Evolutionary conservation across 2,797 vertebrate species (phyloP), one percentile per base, ranked within the genome.

Genomic region (Ataeniobius toweri): DNA sequence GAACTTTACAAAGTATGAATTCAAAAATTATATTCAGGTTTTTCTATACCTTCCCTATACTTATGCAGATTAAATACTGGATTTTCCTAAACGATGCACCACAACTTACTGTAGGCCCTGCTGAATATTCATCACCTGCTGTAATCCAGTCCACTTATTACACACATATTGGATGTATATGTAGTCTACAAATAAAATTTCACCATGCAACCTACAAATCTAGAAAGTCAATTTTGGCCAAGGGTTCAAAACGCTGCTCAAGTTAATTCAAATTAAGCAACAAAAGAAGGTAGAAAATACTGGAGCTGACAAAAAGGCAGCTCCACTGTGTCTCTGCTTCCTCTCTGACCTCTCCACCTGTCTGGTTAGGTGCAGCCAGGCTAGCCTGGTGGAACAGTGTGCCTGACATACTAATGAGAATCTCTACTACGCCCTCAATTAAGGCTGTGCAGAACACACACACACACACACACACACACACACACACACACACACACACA

Each of bases 331-430:
- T 85, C 79, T 81, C 77, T 87, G 79, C 80, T 80, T 80, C 90
- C 81, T 84, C 84, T 56, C 70, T 86, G 85, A 88, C 84, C 80
- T 82, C 87, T 86, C 83, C 86, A 91, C 81, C 90, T 91, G 89
- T 81, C 85, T 91, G 77, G 84, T 86, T 87, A 85, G 84, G 82
- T 46, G 50, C 81, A 78, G 73, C 81, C 88, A 69, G 75, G 80
- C 77, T 84, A 82, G 83, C 79, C 26, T 77, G 79, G 63, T 44
- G 24, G 71, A 86, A 87, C 83, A 71, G 78, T 77, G 91, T 85
- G 87, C 46, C 81, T 77, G 77, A 91, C 89, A 92, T 91, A 88
- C 88, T 90, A 92, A 93, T 92, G 86, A 88, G 83, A 84, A 83
- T 83, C 78, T 81, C 81, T 81, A 65, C 89, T 82, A 85, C 8